Evolutionary conservation across 2,888 invertebrate genomes (phyloP).

Genomic region (Lottia scabra): DNA sequence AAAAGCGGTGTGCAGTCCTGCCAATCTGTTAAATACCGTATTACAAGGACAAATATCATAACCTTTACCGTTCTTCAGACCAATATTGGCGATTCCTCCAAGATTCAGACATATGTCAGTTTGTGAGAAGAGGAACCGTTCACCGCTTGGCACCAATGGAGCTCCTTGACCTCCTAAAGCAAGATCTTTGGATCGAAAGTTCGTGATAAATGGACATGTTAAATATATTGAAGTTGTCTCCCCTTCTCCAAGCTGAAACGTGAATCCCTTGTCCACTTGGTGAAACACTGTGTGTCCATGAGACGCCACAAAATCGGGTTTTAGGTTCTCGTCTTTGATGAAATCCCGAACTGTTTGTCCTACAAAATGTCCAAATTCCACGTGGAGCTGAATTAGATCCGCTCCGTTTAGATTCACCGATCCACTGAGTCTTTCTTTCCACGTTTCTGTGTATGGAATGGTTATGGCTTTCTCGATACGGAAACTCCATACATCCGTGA

Average conservation of each 20-base stretch:
- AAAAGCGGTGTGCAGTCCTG: conserved; percentile 30
- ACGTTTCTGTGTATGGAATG: conserved; percentile 46
- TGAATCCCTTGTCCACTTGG: conserved; percentile 55
- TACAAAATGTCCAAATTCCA: conserved; percentile 59
- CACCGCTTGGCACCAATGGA: conserved; percentile 61
- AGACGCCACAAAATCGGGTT: conserved; percentile 53
- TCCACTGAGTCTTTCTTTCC: conserved; percentile 45
- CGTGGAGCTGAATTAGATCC: conserved; percentile 55
- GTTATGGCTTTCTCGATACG: conserved; percentile 50
- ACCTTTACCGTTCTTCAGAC: conserved; percentile 42
- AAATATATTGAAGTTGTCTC: conserved; percentile 56
- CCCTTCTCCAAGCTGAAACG: conserved; percentile 64
- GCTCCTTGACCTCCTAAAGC: conserved; percentile 64
- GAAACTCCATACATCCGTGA: conserved; percentile 58
- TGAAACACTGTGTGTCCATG: conserved; percentile 66
- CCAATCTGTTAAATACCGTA: conserved; percentile 56
- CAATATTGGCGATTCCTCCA: conserved; percentile 63
- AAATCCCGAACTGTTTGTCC: conserved; percentile 48
- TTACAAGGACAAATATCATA: conserved; percentile 64
- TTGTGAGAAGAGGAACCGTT: conserved; percentile 53
- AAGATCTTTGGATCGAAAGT: conserved; percentile 63
- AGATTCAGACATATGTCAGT: conserved; percentile 61
- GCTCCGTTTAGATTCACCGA: conserved; percentile 43
- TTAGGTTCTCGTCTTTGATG: conserved; percentile 31
- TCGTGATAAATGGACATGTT: conserved; percentile 51